phyloP scores from a whole-genome alignment of 2,113 vertebrate genomes.

The Coracopsis vasa region DNA sequence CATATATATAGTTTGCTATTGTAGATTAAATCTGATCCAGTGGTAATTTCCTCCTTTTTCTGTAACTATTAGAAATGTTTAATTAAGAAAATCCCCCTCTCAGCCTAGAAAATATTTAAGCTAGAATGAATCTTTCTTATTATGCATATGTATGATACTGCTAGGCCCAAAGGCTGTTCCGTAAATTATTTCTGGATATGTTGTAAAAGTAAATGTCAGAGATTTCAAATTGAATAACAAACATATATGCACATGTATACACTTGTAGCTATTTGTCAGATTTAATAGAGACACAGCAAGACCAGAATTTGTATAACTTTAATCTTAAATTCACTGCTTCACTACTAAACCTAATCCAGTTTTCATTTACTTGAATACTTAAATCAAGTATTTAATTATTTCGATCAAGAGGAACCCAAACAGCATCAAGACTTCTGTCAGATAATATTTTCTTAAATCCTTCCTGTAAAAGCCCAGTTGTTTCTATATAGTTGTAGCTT shows the following conservation, averaged over 20 bases:
- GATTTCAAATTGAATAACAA: not conserved
- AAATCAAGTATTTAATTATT: not conserved
- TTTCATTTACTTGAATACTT: not conserved
- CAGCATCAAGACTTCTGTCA: not conserved
- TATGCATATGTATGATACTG: not conserved
- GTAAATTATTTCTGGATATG: not conserved
- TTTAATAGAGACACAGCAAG: not conserved
- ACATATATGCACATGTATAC: not conserved
- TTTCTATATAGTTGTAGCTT: not conserved
- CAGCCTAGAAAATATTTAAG: not conserved
- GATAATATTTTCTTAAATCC: not conserved
- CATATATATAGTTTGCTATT: not conserved
- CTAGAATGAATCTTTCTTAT: not conserved
- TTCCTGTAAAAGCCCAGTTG: not conserved
- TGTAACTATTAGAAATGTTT: not conserved
- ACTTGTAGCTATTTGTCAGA: not conserved
- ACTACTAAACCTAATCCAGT: not conserved
- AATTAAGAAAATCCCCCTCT: not conserved
- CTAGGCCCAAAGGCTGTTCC: not conserved
- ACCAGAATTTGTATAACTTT: not conserved
- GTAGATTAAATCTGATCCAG: not conserved
- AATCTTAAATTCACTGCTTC: not conserved
- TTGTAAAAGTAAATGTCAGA: not conserved
- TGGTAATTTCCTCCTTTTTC: not conserved
- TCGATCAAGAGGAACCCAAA: not conserved